Evolutionary conservation across 2,797 vertebrate species (phyloP), one percentile per base, ranked within the genome.

Genomic region (Enteromius argenteus): DNA sequence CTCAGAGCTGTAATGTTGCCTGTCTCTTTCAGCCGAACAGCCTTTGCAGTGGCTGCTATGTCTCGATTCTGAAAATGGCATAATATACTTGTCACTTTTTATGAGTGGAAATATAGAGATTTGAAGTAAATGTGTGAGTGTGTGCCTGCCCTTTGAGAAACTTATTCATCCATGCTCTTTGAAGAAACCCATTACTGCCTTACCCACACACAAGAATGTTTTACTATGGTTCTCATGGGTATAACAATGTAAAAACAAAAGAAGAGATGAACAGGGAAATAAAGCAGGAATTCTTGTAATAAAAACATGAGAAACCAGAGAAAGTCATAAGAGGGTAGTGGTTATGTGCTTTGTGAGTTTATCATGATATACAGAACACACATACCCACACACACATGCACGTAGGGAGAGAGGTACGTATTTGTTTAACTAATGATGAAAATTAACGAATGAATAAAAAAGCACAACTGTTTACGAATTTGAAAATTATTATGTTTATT

Each of bases 1-100:
- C 35, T 58, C n/a, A 15, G 49, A 67, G 60, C n/a, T 67, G 64
- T 23, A 32, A 77, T 56, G 19, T 46, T 30, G 21, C 19, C 35
- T 46, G 7, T 71, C 27, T 76, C 60, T 73, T 58, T 69, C 13
- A 79, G 62, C 2, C 5, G 32, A 49, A 68, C 27, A 77, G 51
- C 23, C 19, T 77, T 75, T 76, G 13, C 4, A 58, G 37, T 17
- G 62, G 13, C 60, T 51, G 15, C 7, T 9, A 58, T 23, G 5
- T 39, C 46, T 68, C 0, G 10, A 53, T 79, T 66, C 77, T 66
- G 17, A 67, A 82, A 68, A 76, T n/a, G 3, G 30, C 35, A 19
- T 83, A 56, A 83, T 68, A 83, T 56, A 76, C 72, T 56, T 83
- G 72, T 83, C 62, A 83, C 62, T 68, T 83, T 64, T 7, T 5